These are phyloP conservation scores for Listronotus bonariensis DNA, from an alignment of 1,140 invertebrate genomes.

Conservation along the genomic window DNA sequence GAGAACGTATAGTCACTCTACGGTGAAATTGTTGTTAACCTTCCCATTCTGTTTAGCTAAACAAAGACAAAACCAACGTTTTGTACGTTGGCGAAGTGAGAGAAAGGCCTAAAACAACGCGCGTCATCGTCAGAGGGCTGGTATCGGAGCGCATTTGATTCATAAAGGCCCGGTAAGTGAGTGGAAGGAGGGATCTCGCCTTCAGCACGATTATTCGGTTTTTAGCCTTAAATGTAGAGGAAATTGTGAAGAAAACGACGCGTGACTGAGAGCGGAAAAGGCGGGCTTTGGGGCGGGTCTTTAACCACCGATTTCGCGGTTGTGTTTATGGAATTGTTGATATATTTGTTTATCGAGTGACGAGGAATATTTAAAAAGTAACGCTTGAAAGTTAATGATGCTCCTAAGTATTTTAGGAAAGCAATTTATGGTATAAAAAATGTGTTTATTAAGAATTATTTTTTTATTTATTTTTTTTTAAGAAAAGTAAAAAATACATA, in stretches of 20 bases:
- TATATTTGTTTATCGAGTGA: conserved; percentile 3
- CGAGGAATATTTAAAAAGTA: neutral
- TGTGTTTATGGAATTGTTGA: conserved; percentile 6
- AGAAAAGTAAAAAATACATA: no score
- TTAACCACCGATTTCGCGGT: neutral
- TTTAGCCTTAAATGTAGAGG: conserved; percentile 30
- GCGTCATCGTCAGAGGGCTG: conserved; percentile 23
- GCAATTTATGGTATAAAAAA: no score
- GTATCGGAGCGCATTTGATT: conserved; percentile 22
- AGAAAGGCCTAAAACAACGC: conserved; percentile 11
- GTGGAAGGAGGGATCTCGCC: conserved; percentile 23
- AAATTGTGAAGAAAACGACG: conserved; percentile 34
- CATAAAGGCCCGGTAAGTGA: conserved; percentile 18
- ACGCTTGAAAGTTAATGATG: no score
- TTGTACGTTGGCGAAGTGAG: conserved; percentile 13
- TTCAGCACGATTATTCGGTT: conserved; percentile 28
- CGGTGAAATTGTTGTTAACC: conserved; percentile 36
- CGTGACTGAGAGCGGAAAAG: conserved; percentile 22
- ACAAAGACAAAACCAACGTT: conserved; percentile 24
- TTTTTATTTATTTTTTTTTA: no score
- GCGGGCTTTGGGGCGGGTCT: conserved; percentile 18
- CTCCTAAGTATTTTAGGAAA: no score
- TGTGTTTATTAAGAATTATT: no score
- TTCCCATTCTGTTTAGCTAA: conserved; percentile 28
- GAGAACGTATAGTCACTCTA: conserved; percentile 30